phyloP scores from a whole-genome alignment of 2,113 vertebrate species.

The Drymodes brunneopygia region DNA sequence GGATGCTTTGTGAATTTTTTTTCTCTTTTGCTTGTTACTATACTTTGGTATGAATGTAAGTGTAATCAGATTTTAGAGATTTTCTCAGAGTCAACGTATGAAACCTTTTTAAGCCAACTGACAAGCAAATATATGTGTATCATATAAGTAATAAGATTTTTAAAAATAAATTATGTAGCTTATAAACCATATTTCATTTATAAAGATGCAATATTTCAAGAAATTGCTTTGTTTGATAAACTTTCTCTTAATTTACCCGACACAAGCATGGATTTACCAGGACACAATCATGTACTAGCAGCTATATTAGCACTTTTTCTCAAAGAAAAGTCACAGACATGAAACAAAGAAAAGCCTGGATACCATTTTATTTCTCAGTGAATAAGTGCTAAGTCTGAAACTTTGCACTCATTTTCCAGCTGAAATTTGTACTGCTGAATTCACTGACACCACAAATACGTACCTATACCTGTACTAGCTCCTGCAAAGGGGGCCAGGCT shows the following conservation, averaged over 20 bases:
- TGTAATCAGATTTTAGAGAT: neutral
- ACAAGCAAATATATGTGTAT: neutral
- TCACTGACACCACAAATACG: neutral
- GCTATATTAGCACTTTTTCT: neutral
- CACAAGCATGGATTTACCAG: neutral
- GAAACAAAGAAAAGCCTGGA: neutral
- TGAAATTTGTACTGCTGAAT: neutral
- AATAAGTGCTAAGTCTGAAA: neutral
- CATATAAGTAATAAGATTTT: neutral
- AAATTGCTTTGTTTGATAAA: neutral
- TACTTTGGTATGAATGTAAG: neutral
- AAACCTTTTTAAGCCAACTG: neutral
- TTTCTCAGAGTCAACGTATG: neutral
- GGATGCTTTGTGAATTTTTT: neutral
- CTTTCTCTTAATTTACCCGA: neutral
- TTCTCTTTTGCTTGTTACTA: neutral
- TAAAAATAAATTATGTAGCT: neutral
- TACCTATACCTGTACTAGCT: neutral
- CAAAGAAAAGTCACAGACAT: too few relatives aligned
- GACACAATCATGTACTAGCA: accelerated
- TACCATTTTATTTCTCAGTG: neutral
- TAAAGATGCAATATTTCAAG: neutral
- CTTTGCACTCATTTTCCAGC: neutral
- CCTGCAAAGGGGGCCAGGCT: neutral
- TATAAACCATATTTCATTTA: neutral